A percentile compares a stretch with the other conserved stretches of the same genome.
Conservation (phyloP, 2,797 vertebrate species). For the Neostethus bicornis region DNA sequence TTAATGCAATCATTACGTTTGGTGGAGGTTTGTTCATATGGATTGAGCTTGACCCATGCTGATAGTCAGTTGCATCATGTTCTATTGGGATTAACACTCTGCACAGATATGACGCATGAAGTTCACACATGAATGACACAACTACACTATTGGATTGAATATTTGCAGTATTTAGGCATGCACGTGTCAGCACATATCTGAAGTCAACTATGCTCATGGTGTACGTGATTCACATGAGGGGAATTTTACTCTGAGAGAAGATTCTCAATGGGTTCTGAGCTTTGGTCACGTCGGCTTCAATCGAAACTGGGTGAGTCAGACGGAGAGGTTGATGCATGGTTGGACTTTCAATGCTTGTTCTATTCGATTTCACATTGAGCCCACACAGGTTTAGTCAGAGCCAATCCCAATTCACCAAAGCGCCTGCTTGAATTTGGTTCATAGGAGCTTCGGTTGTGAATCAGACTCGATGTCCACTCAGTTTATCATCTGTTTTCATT, state of each 20-base stretch:
- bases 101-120: slow-evolving; percentile 25
- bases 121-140: slow-evolving; percentile 56
- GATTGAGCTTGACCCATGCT: slow-evolving; percentile 47
- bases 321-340: slow-evolving; percentile 26
- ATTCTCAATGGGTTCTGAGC: slow-evolving; percentile 41
- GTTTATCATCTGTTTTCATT: slow-evolving; percentile 55
- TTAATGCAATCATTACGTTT: slow-evolving; percentile 33
- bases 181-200: slow-evolving; percentile 60
- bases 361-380: slow-evolving; percentile 30
- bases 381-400: slow-evolving; percentile 26
- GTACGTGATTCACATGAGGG: slow-evolving; percentile 55
- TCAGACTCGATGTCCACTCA: slow-evolving; percentile 53
- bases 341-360: slow-evolving; percentile 34
- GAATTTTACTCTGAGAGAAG: slow-evolving; percentile 46
- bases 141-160: slow-evolving; percentile 47
- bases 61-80: slow-evolving; percentile 48
- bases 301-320: slow-evolving; percentile 41
- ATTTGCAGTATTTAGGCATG: slow-evolving; percentile 55
- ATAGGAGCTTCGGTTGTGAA: slow-evolving; percentile 34
- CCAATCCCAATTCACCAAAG: slow-evolving; percentile 24
- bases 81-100: slow-evolving; percentile 24
- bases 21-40: slow-evolving; percentile 21
- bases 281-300: slow-evolving; percentile 38
- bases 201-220: slow-evolving; percentile 40
- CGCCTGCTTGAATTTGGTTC: slow-evolving; percentile 35